Evolutionary conservation across 2,797 vertebrate genomes (phyloP).

Genomic region (Synaphobranchus kaupii): DNA sequence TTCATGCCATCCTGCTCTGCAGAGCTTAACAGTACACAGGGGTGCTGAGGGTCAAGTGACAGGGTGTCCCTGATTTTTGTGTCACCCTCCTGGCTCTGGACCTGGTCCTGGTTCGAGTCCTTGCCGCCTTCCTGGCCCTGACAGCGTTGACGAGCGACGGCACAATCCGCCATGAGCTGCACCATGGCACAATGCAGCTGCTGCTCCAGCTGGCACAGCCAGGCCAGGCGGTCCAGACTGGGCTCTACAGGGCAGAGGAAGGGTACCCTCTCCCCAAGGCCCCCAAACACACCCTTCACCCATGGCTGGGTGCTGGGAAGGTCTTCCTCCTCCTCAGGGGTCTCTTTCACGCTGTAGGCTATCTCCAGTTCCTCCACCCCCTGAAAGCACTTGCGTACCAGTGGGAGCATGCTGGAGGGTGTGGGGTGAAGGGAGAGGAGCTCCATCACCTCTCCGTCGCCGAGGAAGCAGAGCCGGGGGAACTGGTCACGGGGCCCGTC

Average conservation of each 20-base stretch:
- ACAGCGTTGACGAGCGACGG: conserved; percentile 52
- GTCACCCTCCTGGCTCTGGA: conserved; percentile 27
- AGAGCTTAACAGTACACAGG: conserved; percentile 7
- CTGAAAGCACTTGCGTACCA: conserved; percentile 76
- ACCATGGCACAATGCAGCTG: conserved; percentile 65
- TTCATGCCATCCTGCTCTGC: conserved; percentile 12
- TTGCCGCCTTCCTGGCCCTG: conserved; percentile 25
- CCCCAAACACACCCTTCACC: conserved; percentile 66
- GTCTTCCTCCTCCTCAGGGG: conserved; percentile 22
- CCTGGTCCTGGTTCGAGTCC: not conserved
- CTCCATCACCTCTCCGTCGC: conserved; percentile 73
- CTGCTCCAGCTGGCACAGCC: conserved; percentile 76
- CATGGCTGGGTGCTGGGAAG: conserved; percentile 41
- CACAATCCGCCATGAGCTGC: conserved; percentile 64
- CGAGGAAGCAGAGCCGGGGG: conserved; percentile 83
- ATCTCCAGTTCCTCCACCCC: conserved; percentile 69
- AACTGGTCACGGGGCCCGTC: conserved; percentile 65
- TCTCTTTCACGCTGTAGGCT: conserved; percentile 26
- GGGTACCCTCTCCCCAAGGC: conserved; percentile 68
- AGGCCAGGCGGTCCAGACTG: conserved; percentile 61
- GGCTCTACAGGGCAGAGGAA: conserved; percentile 66
- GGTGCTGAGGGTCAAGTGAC: not conserved
- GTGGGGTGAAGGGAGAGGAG: conserved; percentile 66
- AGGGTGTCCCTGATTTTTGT: not conserved
- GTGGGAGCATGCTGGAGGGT: conserved; percentile 59